A percentile compares a stretch with the other conserved stretches of the same genome.
phyloP scores from a whole-genome alignment of 2,888 invertebrate genomes.

The Beris chalybata region DNA sequence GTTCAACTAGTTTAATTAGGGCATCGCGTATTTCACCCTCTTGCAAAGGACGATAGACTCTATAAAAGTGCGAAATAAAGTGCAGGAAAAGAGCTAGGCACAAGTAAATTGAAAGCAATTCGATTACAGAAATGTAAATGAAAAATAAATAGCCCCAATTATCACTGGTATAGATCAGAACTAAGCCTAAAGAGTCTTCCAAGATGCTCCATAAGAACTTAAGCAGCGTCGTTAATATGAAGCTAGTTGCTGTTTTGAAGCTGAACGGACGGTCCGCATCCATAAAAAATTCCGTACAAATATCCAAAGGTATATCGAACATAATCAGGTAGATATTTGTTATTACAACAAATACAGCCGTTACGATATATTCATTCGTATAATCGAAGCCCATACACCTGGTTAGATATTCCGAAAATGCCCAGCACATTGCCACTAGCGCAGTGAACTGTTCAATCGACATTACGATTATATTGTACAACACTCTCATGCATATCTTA shows the following conservation, averaged over 20 bases:
- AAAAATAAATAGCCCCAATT: background rate
- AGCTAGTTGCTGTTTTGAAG: background rate
- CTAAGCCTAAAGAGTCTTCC: background rate
- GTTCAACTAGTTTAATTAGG: background rate
- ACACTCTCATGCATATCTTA: conserved; percentile 5
- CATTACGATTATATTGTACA: conserved; percentile 6
- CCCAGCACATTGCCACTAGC: conserved; percentile 10
- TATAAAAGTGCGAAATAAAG: background rate
- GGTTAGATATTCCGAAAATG: background rate
- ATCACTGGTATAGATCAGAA: background rate
- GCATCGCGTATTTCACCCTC: conserved; percentile 6
- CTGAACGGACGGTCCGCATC: background rate
- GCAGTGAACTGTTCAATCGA: conserved; percentile 13
- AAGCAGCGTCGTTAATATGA: background rate
- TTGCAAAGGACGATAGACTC: background rate
- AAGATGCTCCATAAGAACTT: too few relatives aligned
- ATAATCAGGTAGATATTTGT: background rate
- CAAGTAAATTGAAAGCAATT: background rate
- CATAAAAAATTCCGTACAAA: background rate
- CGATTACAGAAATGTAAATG: background rate
- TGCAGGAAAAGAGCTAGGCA: background rate
- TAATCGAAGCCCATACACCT: background rate
- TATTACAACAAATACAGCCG: conserved; percentile 1
- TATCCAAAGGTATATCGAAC: background rate
- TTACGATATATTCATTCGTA: conserved; percentile 3